Evolutionary conservation across 2,797 vertebrate species (phyloP).

Genomic region (Coracias cyanogaster): DNA sequence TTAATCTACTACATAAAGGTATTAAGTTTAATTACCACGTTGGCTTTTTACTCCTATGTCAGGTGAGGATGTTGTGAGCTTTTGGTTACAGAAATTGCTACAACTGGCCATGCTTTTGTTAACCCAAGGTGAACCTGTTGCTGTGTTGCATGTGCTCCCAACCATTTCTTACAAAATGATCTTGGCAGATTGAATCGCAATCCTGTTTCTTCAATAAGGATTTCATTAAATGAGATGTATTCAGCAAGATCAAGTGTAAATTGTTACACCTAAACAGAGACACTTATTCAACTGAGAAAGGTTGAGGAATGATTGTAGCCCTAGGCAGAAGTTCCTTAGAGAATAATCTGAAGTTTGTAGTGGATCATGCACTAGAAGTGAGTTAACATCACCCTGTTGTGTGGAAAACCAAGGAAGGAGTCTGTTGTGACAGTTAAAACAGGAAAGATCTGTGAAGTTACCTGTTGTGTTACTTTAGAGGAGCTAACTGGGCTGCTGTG

Average conservation of each 20-base stretch:
- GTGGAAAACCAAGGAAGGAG: neutral
- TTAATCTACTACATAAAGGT: neutral
- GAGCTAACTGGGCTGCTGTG: too few relatives aligned
- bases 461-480: rapidly evolving
- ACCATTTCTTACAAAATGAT: neutral
- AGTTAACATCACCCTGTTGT: neutral
- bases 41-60: neutral
- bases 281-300: neutral
- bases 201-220: neutral
- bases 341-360: neutral
- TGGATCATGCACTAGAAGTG: neutral
- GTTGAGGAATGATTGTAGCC: neutral
- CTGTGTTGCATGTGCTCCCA: neutral
- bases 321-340: neutral
- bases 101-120: neutral
- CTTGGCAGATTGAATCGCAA: neutral
- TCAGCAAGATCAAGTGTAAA: neutral
- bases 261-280: neutral
- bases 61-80: neutral
- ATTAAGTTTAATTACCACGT: neutral
- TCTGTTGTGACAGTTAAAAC: neutral
- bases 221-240: neutral
- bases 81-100: neutral
- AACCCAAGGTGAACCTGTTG: neutral
- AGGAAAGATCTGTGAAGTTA: neutral